Evolutionary conservation across 1,140 invertebrate species (phyloP), one percentile per base, ranked within the genome.

Genomic region (Neuroterus valhalla): DNA sequence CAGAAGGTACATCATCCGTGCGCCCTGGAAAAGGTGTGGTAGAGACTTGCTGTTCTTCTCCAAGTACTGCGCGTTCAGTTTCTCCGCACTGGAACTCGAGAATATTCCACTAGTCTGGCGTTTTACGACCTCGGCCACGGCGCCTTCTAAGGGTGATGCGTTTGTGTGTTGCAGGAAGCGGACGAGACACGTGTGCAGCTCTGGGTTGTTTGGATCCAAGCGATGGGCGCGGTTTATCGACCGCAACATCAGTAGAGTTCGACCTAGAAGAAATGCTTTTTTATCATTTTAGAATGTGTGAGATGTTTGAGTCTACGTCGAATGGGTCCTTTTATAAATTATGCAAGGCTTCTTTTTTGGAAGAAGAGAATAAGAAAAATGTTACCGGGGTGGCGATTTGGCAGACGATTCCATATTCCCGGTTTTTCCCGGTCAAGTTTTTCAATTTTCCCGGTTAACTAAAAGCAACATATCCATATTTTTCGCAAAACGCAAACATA

Each of bases 161-260:
- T 89, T 90, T 62, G 92, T 89, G 80, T 93, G 91, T 76, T 91
- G 89, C 75, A 92, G 90, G 84, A 97, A 97, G 66, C 94, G 92
- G 68, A 97, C 92, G 45, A 97, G 87, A 86, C 96, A 97, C 82
- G 94, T 93, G 90, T 98, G 97, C 31, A 98, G 91, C 79, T 95
- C 93, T 19, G 96, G 95, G 91, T 98, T 92, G 1, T 91, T 90
- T 2, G 93, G 86, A 84, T 96, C 93, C 72, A 98, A 84, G 46
- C 91, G 91, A 86, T 94, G 92, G 62, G 97, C 96, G 55, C 97
- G 92, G 88, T 96, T 98, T 83, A 98, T 93, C 78, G 96, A 96
- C 89, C 97, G 96, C 69, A 97, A 89, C 96, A 98, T 97, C 55
- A 98, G 90, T 55, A 98, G 90, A 50, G 94, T 93, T 86, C 95